These are phyloP conservation scores for Hormaphis cornu DNA, from an alignment of 1,140 invertebrate genomes.

Conservation along the genomic window DNA sequence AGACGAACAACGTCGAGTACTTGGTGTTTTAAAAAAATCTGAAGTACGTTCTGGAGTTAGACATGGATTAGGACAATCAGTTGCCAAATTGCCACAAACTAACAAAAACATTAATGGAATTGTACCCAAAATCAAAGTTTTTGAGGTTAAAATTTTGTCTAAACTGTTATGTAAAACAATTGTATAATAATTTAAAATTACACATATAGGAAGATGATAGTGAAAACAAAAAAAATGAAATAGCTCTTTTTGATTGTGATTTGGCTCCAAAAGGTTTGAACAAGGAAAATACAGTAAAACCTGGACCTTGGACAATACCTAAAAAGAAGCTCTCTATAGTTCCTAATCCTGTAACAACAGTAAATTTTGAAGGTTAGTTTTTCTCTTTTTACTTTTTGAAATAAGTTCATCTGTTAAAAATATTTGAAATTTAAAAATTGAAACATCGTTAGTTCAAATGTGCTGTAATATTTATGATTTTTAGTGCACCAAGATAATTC, in stretches of 20 bases:
- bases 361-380: slow-evolving; percentile 37
- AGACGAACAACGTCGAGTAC: slow-evolving; percentile 53
- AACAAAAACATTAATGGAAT: slow-evolving; percentile 9
- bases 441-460: neutral
- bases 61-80: slow-evolving; percentile 31
- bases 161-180: neutral
- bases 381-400: too few species aligned
- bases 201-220: slow-evolving; percentile 2
- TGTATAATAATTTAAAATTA: neutral
- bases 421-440: too few species aligned
- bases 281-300: slow-evolving; percentile 53
- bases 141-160: neutral
- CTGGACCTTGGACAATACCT: slow-evolving; percentile 50
- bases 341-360: slow-evolving; percentile 33
- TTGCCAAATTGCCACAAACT: neutral
- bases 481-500: slow-evolving; percentile 34
- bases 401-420: too few species aligned
- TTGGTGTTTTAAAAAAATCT: slow-evolving; percentile 51
- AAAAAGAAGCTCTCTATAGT: neutral
- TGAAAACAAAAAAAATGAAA: neutral
- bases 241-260: neutral
- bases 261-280: slow-evolving; percentile 11
- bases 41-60: slow-evolving; percentile 46
- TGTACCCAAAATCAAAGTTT: neutral
- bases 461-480: neutral